Conservation (phyloP, 2,888 invertebrate species). For the Cacoxenus indagator region DNA sequence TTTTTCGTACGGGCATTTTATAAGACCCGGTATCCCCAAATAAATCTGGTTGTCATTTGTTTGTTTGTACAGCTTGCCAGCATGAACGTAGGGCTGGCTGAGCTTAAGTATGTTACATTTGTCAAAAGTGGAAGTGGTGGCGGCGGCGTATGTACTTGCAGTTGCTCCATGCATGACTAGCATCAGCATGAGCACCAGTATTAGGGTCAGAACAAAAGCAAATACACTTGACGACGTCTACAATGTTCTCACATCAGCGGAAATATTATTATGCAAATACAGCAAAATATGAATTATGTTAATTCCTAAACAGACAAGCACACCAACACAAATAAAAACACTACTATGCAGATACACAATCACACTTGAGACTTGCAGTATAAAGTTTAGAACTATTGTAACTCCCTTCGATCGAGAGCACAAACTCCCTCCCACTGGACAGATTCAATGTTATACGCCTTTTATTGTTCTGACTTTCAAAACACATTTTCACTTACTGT, state of each 20-base stretch:
- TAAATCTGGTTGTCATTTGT: background rate
- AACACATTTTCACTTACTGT: background rate
- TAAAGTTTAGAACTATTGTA: too few species aligned
- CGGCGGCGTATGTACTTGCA: background rate
- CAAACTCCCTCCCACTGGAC: too few species aligned
- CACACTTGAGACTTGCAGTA: too few species aligned
- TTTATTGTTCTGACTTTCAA: background rate
- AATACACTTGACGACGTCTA: conserved; percentile 28
- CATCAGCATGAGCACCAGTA: background rate
- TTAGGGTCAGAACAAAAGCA: background rate
- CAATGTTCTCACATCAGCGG: conserved; percentile 50
- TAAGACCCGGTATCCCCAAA: background rate
- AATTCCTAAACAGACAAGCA: conserved; percentile 45
- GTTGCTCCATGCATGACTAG: background rate
- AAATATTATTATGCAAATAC: conserved; percentile 55
- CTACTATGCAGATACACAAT: background rate
- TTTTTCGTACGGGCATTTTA: conserved; percentile 44
- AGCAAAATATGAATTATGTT: conserved; percentile 58
- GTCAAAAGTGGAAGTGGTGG: conserved; percentile 46
- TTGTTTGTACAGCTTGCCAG: background rate
- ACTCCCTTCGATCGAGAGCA: too few species aligned
- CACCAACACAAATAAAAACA: conserved; percentile 11
- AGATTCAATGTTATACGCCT: too few species aligned
- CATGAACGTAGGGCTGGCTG: conserved; percentile 30
- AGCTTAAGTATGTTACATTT: conserved; percentile 47